Base-by-base conservation (phyloP, 2,113 vertebrate genomes). In the Camelus dromedarius region DNA sequence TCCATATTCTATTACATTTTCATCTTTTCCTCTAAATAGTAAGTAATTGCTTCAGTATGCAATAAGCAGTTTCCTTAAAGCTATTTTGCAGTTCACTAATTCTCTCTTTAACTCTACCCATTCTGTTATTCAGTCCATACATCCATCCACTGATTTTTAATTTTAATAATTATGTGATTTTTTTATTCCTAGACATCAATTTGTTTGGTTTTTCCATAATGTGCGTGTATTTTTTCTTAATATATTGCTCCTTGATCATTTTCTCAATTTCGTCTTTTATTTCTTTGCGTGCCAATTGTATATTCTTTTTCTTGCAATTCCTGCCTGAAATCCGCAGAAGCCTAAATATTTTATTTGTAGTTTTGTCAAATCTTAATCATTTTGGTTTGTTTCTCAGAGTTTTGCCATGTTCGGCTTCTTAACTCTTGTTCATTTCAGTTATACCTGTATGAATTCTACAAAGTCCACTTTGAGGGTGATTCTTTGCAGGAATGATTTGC, bases 361-460 rank as follows among this genome's bases (percentile, higher is more conserved):
- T n/a, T 95, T 89, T 76, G 42, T 95, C 24, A 62, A 52, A 20
- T 83, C n/a, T 38, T 66, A 82, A 6, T 62, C n/a, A 95, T 79
- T 89, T 89, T 60, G 12, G 7, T 67, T 90, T 92, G 32, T 81
- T 92, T 94, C 42, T 80, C 15, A 58, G 26, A 35, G 22, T 77
- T 80, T 85, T 72, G 3, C 77, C 64, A 67, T 48, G 38, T 92
- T 24, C 58, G 38, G n/a, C 38, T 91, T 95, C 56, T 64, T 10
- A 28, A 35, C 13, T 77, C 10, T 2, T 52, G n/a, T 22, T 93
- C 3, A 5, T 81, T 92, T 93, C 9, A 38, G 9, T n/a, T 73
- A 38, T 54, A 79, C 22, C 1, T 26, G 1, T 32, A 13, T 94
- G 48, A 73, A 87, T 83, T 86, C 35, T 42, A 3, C 42, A 54